phyloP scores from a whole-genome alignment of 2,797 vertebrate species.

The Amazona finschi region DNA sequence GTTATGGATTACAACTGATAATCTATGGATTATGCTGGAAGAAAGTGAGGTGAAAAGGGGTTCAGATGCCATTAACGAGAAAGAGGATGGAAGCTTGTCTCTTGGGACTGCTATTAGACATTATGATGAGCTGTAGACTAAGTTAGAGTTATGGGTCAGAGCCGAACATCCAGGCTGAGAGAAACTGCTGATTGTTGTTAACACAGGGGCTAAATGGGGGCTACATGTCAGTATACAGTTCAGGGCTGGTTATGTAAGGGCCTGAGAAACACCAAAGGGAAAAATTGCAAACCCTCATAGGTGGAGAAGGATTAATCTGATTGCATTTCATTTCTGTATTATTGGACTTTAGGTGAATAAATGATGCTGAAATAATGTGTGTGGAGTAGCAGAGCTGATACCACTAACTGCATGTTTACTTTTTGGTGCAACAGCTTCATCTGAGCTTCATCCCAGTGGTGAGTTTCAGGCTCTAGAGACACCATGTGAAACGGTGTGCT shows the following conservation, averaged over 20 bases:
- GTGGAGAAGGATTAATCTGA: background rate
- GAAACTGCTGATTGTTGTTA: background rate
- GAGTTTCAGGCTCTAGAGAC: background rate
- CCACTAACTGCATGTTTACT: background rate
- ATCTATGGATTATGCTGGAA: background rate
- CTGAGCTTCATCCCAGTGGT: background rate
- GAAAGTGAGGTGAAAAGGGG: background rate
- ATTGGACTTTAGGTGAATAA: background rate
- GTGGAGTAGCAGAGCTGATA: background rate
- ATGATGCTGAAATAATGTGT: background rate
- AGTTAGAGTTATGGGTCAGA: background rate
- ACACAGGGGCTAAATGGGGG: rapidly evolving
- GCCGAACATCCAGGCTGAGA: background rate
- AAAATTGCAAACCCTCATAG: background rate
- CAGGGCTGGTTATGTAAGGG: background rate
- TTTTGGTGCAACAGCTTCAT: background rate
- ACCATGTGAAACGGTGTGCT: background rate
- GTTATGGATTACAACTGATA: background rate
- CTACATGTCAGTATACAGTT: background rate
- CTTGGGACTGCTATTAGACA: background rate
- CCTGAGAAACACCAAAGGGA: background rate
- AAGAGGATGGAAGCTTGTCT: background rate
- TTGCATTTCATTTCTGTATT: background rate
- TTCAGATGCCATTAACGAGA: background rate
- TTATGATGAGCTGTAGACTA: background rate